Evolutionary conservation across 1,140 invertebrate species (phyloP).

Genomic region (Drosophila sechellia): DNA sequence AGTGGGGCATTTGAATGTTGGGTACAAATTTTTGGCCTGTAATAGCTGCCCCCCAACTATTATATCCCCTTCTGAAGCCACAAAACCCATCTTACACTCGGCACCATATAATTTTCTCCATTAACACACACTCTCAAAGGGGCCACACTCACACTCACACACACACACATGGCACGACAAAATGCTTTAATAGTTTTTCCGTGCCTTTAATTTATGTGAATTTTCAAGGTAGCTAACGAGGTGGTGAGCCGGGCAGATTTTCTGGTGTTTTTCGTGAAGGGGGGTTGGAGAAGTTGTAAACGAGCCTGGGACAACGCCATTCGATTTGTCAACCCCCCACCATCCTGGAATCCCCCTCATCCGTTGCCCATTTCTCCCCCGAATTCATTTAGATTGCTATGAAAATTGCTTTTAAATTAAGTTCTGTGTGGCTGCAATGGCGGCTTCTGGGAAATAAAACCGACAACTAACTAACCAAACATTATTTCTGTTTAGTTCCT

Average conservation of each 20-base stretch:
- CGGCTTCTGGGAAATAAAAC: slow-evolving; percentile 28
- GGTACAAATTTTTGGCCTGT: slow-evolving; percentile 15
- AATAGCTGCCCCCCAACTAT: slow-evolving; percentile 20
- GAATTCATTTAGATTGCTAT: slow-evolving; percentile 50
- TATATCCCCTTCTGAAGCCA: slow-evolving; percentile 9
- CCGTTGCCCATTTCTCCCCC: background rate
- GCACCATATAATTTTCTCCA: slow-evolving; percentile 68
- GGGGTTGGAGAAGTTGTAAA: slow-evolving; percentile 40
- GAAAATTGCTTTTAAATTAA: slow-evolving; percentile 79
- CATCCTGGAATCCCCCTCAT: background rate
- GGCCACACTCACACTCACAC: slow-evolving; percentile 6
- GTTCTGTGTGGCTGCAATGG: slow-evolving; percentile 46
- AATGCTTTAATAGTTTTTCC: slow-evolving; percentile 79
- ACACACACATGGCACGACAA: slow-evolving; percentile 43
- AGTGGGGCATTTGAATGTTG: background rate
- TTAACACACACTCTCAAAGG: slow-evolving; percentile 44
- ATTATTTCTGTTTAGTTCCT: slow-evolving; percentile 23
- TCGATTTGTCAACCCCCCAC: slow-evolving; percentile 20
- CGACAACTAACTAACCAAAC: slow-evolving; percentile 32
- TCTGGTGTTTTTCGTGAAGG: background rate
- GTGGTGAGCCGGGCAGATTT: background rate
- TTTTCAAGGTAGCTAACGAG: slow-evolving; percentile 57
- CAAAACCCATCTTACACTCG: background rate
- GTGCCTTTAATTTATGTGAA: slow-evolving; percentile 80
- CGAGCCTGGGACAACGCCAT: slow-evolving; percentile 19